A percentile compares a stretch with the other conserved stretches of the same genome.
These are phyloP conservation scores for Neoarius graeffei DNA, from an alignment of 2,113 vertebrate species.

Conservation along the genomic window DNA sequence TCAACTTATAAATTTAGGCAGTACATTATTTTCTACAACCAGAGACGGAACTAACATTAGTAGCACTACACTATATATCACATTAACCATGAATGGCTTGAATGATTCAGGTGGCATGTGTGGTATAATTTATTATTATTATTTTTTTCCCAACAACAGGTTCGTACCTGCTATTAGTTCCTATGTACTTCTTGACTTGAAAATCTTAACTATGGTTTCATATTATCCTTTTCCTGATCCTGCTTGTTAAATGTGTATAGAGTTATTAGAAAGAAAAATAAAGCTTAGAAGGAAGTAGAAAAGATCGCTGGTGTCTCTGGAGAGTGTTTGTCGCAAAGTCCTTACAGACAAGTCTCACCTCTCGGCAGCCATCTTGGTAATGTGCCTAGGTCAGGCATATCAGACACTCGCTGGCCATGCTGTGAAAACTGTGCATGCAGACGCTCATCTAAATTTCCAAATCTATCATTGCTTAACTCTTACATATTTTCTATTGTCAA, in stretches of 20 bases:
- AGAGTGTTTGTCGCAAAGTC: background rate
- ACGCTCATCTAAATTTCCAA: no score
- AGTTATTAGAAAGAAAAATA: background rate
- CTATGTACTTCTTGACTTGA: background rate
- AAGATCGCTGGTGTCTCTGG: background rate
- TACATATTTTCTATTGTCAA: no score
- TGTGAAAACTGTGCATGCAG: no score
- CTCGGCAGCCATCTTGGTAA: no score
- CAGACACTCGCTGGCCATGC: no score
- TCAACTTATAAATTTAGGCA: background rate
- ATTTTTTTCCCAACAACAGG: background rate
- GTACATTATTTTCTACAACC: background rate
- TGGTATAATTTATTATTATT: background rate
- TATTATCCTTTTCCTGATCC: background rate
- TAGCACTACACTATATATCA: background rate
- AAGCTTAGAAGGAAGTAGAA: background rate
- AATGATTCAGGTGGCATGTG: background rate
- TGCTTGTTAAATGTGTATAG: background rate
- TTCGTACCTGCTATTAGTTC: background rate
- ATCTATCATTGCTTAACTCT: no score
- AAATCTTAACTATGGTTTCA: no score
- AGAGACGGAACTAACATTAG: background rate
- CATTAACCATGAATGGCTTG: background rate
- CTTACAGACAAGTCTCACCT: no score
- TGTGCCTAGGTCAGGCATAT: no score